Conservation (phyloP, 2,888 invertebrate genomes). For the Drosophila conformis region DNA sequence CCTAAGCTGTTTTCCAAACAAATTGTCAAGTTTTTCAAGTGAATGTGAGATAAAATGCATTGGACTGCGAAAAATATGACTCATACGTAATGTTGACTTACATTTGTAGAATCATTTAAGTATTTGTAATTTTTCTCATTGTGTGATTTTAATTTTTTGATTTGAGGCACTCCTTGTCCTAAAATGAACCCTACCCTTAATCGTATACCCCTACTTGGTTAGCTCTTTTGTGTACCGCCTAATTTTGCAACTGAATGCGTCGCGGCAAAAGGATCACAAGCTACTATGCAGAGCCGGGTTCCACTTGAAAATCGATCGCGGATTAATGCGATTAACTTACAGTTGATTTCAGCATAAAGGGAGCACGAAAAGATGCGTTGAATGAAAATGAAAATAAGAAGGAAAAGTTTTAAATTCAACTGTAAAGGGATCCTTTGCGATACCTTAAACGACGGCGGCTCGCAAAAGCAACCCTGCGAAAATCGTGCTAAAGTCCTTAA, state of each 20-base stretch:
- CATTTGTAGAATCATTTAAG: background rate
- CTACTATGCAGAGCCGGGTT: slow-evolving; percentile 17
- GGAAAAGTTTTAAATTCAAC: slow-evolving; percentile 71
- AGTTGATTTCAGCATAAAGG: slow-evolving; percentile 75
- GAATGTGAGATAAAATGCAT: background rate
- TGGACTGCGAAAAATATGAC: slow-evolving; percentile 15
- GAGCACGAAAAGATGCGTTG: slow-evolving; percentile 34
- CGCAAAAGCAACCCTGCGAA: slow-evolving; percentile 52
- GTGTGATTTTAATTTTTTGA: slow-evolving; percentile 12
- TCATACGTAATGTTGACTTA: slow-evolving; percentile 33
- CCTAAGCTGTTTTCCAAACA: background rate
- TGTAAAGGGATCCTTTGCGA: slow-evolving; percentile 46
- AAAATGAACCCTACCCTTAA: slow-evolving; percentile 17
- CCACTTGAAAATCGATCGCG: slow-evolving; percentile 78
- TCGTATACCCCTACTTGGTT: slow-evolving; percentile 4
- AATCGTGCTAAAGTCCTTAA: slow-evolving; percentile 81
- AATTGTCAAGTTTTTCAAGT: background rate
- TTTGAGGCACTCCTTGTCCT: slow-evolving; percentile 7
- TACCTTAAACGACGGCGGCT: slow-evolving; percentile 28
- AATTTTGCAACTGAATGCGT: slow-evolving; percentile 64
- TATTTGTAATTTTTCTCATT: background rate
- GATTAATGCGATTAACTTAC: slow-evolving; percentile 83
- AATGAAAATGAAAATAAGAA: slow-evolving; percentile 42
- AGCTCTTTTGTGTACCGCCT: slow-evolving; percentile 46
- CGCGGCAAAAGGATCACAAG: slow-evolving; percentile 49